Evolutionary conservation across 2,113 vertebrate species (phyloP).

Genomic region (Toxotes jaculatrix): DNA sequence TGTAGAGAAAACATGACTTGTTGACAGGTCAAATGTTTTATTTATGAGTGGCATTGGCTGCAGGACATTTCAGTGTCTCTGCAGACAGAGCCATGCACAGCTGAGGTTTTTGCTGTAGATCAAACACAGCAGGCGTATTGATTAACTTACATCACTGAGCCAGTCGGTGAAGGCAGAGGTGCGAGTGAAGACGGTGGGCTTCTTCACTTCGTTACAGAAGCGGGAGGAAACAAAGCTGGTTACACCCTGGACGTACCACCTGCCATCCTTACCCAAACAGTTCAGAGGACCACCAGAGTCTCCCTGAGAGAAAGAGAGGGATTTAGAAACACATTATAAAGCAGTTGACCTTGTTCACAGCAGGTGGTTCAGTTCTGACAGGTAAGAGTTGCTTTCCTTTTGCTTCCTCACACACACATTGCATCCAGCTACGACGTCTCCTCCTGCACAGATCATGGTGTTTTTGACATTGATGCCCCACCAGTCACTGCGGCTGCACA

Average conservation of each 20-base stretch:
- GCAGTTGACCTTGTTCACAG: background rate
- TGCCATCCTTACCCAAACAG: constrained; percentile 72
- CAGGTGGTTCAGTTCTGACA: background rate
- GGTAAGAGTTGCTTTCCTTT: background rate
- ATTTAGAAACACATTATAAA: background rate
- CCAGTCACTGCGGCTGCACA: constrained; percentile 71
- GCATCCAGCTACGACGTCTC: constrained; percentile 84
- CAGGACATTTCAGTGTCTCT: background rate
- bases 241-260: constrained; percentile 77
- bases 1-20: constrained; percentile 45
- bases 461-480: constrained; percentile 67
- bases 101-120: background rate
- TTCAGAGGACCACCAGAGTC: constrained; percentile 79
- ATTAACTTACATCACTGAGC: constrained; percentile 68
- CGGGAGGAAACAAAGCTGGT: constrained; percentile 78
- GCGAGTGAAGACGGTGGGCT: constrained; percentile 80
- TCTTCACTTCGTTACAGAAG: constrained; percentile 77
- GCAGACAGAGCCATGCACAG: background rate
- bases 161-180: constrained; percentile 75
- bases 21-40: constrained; percentile 5
- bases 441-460: constrained; percentile 77
- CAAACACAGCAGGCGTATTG: background rate
- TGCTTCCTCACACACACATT: constrained; percentile 83
- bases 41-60: background rate
- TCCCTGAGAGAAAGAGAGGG: constrained; percentile 54